phyloP scores from a whole-genome alignment of 2,888 invertebrate genomes.

The Aphidoletes aphidimyza region DNA sequence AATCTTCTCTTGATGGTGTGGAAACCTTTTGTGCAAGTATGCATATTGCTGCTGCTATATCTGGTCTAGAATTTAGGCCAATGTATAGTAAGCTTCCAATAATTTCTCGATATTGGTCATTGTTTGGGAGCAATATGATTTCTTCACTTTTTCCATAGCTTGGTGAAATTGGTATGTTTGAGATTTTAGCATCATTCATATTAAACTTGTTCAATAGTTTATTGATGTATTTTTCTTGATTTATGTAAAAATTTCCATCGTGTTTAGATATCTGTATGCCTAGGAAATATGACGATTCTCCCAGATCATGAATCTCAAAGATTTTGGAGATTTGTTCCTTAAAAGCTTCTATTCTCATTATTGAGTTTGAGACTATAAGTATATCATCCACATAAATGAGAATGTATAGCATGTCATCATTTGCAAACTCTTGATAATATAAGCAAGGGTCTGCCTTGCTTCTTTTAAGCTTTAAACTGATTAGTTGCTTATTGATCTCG shows the following conservation, averaged over 20 bases:
- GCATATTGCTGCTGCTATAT: slow-evolving; percentile 59
- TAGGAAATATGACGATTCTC: background rate
- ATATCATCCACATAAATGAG: no score
- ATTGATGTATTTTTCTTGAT: slow-evolving; percentile 57
- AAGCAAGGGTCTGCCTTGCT: slow-evolving; percentile 57
- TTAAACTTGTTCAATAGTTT: slow-evolving; percentile 57
- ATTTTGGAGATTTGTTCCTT: no score
- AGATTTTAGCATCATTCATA: slow-evolving; percentile 35
- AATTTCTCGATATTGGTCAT: slow-evolving; percentile 56
- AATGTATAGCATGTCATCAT: no score
- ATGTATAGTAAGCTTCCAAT: slow-evolving; percentile 59
- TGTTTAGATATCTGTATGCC: slow-evolving; percentile 10
- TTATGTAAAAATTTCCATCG: slow-evolving; percentile 56
- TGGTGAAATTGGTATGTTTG: slow-evolving; percentile 3
- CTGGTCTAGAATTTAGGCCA: slow-evolving; percentile 60
- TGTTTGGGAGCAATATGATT: background rate
- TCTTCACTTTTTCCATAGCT: background rate
- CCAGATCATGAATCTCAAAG: slow-evolving; percentile 35
- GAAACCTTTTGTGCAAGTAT: slow-evolving; percentile 60
- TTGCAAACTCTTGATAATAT: slow-evolving; percentile 55
- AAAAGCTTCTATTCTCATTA: no score
- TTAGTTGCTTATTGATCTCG: slow-evolving; percentile 56
- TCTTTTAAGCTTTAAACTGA: slow-evolving; percentile 54
- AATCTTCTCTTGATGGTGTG: slow-evolving; percentile 56
- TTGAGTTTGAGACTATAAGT: no score